These are phyloP conservation scores for Armadillidium nasatum DNA, from an alignment of 1,140 invertebrate species.

Conservation along the genomic window DNA sequence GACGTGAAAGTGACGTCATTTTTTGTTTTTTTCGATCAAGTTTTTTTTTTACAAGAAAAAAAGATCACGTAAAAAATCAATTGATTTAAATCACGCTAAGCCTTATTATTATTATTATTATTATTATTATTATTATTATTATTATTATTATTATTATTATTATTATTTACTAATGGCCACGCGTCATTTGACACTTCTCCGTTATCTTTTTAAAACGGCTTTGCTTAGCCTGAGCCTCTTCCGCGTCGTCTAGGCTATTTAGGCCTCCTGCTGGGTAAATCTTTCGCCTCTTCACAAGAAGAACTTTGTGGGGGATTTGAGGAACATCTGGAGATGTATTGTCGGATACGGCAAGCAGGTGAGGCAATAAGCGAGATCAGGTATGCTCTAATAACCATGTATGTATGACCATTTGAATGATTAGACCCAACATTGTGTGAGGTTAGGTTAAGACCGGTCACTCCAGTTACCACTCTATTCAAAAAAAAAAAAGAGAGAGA, in stretches of 20 bases:
- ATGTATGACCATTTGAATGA: slow-evolving; percentile 1
- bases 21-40: no score
- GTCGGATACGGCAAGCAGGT: not conserved
- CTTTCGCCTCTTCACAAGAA: not conserved
- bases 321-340: slow-evolving; percentile 1
- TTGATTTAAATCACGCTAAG: no score
- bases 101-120: no score
- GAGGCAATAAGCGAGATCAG: not conserved
- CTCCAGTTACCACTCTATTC: not conserved
- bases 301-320: not conserved
- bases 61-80: no score
- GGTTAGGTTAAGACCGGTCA: slow-evolving; percentile 1
- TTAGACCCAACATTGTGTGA: slow-evolving; percentile 9
- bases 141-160: no score
- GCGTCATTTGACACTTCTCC: slow-evolving; percentile 2
- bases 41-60: no score
- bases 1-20: no score
- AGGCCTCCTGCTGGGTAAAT: not conserved
- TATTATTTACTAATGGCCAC: not conserved
- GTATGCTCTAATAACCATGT: slow-evolving; percentile 1
- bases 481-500: no score
- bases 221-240: not conserved
- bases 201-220: not conserved
- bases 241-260: slow-evolving; percentile 4
- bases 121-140: no score